phyloP scores from a whole-genome alignment of 2,113 vertebrate genomes.

The Oryzias woworae region DNA sequence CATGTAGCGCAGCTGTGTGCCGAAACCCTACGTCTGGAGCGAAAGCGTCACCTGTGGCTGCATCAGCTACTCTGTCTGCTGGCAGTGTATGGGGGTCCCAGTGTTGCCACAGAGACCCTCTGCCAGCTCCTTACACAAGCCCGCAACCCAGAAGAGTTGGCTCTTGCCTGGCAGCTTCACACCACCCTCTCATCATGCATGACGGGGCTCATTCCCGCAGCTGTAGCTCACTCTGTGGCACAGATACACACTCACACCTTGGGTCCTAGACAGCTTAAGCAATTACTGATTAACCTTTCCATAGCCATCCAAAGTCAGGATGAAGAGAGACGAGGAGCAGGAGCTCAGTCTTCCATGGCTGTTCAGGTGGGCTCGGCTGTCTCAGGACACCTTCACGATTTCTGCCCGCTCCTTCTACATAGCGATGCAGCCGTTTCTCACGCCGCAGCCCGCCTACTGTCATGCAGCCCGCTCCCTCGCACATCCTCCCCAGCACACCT shows the following conservation, averaged over 20 bases:
- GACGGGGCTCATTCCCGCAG: conserved; percentile 79
- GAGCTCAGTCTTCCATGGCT: conserved; percentile 77
- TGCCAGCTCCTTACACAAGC: conserved; percentile 86
- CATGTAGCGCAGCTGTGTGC: conserved; percentile 85
- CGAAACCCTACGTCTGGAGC: conserved; percentile 84
- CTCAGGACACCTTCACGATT: conserved; percentile 82
- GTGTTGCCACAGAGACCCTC: conserved; percentile 86
- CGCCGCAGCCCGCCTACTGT: conserved; percentile 81
- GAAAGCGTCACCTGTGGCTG: conserved; percentile 90
- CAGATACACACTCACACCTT: conserved; percentile 86
- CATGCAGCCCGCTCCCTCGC: conserved; percentile 82
- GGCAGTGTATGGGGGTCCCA: conserved; percentile 84
- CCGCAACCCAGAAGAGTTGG: conserved; percentile 84
- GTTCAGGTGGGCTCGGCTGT: conserved; percentile 78
- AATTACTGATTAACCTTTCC: conserved; percentile 84
- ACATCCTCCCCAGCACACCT: conserved; percentile 82
- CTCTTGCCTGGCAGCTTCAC: conserved; percentile 86
- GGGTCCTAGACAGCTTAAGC: conserved; percentile 74
- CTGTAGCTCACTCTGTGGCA: conserved; percentile 81
- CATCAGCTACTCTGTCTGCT: conserved; percentile 89
- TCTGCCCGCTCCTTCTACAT: conserved; percentile 85
- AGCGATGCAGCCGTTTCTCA: conserved; percentile 80
- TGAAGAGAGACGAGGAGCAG: conserved; percentile 61
- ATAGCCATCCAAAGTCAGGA: conserved; percentile 81
- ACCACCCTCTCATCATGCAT: conserved; percentile 85